Conservation (phyloP, 2,113 vertebrate species). For the Oncorhynchus tshawytscha region DNA sequence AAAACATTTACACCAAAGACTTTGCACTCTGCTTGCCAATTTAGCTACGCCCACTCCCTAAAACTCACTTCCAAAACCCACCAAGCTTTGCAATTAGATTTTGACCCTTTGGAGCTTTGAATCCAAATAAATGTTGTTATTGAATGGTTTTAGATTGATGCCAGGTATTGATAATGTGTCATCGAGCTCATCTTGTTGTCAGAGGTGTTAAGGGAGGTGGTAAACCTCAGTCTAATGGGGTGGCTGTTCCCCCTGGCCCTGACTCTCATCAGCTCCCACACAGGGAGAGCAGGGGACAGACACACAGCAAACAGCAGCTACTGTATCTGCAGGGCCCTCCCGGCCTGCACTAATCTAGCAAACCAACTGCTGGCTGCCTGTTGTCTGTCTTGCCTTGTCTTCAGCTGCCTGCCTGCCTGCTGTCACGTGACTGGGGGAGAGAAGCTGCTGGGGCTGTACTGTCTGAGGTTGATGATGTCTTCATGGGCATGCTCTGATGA, state of each 20-base stretch:
- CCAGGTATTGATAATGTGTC: conserved; percentile 26
- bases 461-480: conserved; percentile 41
- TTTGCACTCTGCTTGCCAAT: too few species aligned
- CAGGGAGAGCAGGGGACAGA: not conserved
- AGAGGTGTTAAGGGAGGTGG: not conserved
- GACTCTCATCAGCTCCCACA: conserved; percentile 4
- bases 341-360: too few species aligned
- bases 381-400: not conserved
- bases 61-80: not conserved
- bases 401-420: too few species aligned
- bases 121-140: too few species aligned
- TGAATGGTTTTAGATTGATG: not conserved
- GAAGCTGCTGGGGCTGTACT: conserved; percentile 5
- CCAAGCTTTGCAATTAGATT: not conserved
- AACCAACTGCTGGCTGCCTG: too few species aligned
- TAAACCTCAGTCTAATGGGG: not conserved
- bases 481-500: conserved; percentile 10
- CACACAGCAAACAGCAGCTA: not conserved
- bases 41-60: too few species aligned
- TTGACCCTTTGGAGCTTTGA: too few species aligned
- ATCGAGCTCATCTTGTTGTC: not conserved
- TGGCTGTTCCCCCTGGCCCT: conserved; percentile 6
- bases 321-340: too few species aligned
- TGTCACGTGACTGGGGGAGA: conserved; percentile 10
- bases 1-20: too few species aligned